These are phyloP conservation scores for Tauraco erythrolophus DNA, from an alignment of 2,113 vertebrate species.

Conservation along the genomic window DNA sequence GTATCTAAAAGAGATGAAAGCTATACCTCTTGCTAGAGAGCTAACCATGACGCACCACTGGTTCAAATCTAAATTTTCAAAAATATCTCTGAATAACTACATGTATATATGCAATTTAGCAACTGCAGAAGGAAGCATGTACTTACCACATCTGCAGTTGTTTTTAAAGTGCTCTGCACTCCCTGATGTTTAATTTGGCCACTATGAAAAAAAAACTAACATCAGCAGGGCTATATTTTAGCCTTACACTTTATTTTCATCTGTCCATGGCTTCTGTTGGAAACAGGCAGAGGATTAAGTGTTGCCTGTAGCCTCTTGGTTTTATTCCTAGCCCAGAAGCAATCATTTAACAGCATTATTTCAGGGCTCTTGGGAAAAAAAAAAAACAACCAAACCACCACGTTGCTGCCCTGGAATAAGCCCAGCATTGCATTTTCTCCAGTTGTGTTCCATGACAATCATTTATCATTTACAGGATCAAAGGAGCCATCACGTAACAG, in stretches of 20 bases:
- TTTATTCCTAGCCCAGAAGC: background rate
- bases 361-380: background rate
- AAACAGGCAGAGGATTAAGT: background rate
- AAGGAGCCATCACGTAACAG: background rate
- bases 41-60: background rate
- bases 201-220: background rate
- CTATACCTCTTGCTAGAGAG: background rate
- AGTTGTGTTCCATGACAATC: background rate
- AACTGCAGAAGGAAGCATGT: background rate
- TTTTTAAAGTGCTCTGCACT: background rate
- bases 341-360: background rate
- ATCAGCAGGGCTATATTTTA: background rate
- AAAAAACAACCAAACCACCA: background rate
- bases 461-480: background rate
- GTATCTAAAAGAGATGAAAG: background rate
- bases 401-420: background rate
- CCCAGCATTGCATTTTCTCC: background rate
- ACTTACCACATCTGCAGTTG: background rate
- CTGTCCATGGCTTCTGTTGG: background rate
- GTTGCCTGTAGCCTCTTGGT: background rate
- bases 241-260: background rate
- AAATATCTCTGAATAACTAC: background rate
- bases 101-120: background rate
- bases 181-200: background rate
- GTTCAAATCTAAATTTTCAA: background rate